A percentile compares a stretch with the other conserved stretches of the same genome.
Conservation (phyloP, 2,888 invertebrate genomes). For the Anoplius nigerrimus region DNA sequence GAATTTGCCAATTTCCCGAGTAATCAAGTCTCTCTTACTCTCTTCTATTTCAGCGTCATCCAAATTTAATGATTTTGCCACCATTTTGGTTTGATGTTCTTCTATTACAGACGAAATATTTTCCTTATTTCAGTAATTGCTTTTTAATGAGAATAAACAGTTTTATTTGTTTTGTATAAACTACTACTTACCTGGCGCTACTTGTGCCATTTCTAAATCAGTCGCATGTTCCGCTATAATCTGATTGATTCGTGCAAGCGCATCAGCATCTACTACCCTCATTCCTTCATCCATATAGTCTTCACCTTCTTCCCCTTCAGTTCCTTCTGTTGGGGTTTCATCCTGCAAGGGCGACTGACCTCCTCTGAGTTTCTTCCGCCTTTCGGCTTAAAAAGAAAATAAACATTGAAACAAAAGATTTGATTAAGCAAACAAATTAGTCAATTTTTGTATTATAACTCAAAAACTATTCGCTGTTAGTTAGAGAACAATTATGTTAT, state of each 20-base stretch:
- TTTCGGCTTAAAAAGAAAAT: conserved; percentile 76
- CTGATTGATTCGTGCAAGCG: conserved; percentile 85
- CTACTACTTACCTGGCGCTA: conserved; percentile 65
- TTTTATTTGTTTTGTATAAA: neutral
- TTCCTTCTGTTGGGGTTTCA: conserved; percentile 79
- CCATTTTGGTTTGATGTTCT: conserved; percentile 77
- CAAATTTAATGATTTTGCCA: conserved; percentile 75
- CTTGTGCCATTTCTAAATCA: conserved; percentile 71
- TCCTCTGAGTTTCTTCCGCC: conserved; percentile 78
- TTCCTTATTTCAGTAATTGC: neutral
- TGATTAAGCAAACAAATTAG: neutral
- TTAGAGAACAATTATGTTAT: no score
- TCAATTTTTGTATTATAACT: neutral
- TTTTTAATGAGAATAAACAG: neutral
- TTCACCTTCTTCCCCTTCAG: conserved; percentile 77
- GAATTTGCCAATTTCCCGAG: conserved; percentile 97
- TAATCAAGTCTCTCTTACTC: conserved; percentile 96
- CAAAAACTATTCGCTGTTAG: neutral
- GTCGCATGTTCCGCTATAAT: conserved; percentile 86
- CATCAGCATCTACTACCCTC: conserved; percentile 84
- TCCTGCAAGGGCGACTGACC: conserved; percentile 78
- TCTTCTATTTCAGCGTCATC: conserved; percentile 95
- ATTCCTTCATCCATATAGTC: conserved; percentile 87
- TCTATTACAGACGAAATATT: conserved; percentile 74
- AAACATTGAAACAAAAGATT: neutral